Conservation (phyloP, 2,113 vertebrate genomes). For the Phaethon lepturus region DNA sequence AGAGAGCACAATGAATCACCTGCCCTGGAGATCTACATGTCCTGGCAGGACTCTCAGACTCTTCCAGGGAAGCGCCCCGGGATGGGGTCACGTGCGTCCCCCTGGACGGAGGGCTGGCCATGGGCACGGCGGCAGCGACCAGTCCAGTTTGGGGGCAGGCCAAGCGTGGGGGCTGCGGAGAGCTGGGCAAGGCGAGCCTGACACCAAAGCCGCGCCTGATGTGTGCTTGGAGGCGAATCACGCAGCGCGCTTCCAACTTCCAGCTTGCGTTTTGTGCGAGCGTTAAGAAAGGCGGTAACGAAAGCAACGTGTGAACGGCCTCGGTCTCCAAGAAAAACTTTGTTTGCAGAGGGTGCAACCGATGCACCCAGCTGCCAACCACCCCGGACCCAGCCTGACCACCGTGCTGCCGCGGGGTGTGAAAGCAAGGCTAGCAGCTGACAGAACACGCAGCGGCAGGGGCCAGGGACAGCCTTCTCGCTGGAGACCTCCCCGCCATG, state of each 20-base stretch:
- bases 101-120: background rate
- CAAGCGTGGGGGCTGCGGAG: accelerated
- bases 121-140: background rate
- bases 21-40: no score
- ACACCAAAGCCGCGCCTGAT: background rate
- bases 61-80: background rate
- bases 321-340: background rate
- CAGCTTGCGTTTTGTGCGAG: background rate
- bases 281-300: accelerated
- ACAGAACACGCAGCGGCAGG: background rate
- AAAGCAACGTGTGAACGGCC: accelerated
- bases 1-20: background rate
- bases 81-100: background rate
- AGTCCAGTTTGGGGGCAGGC: accelerated
- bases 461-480: background rate
- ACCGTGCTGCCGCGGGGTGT: background rate
- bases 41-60: background rate
- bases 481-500: background rate
- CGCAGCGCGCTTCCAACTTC: background rate
- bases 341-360: accelerated
- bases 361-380: background rate
- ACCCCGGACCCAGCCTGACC: background rate
- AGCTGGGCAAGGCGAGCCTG: accelerated
- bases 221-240: background rate
- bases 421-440: background rate